Percentiles rank a stretch among this genome's conserved stretches.
These are phyloP conservation scores for Bradypodion ventrale DNA, from an alignment of 2,797 vertebrate genomes.

Conservation along the genomic window DNA sequence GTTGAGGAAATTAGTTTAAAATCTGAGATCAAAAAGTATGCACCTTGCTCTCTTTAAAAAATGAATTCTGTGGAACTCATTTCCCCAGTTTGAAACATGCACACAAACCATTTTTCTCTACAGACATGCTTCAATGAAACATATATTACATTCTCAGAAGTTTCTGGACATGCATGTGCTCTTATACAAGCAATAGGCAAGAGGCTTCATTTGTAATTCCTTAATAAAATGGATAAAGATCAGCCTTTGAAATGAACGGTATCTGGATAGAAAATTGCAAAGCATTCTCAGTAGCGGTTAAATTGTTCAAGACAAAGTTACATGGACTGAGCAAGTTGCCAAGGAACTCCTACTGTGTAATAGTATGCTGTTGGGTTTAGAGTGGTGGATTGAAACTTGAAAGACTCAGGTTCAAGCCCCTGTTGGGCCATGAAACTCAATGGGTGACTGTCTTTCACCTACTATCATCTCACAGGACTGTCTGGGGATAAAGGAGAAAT, in stretches of 20 bases:
- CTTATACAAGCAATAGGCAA: background rate
- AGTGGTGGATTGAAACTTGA: background rate
- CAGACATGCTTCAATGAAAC: background rate
- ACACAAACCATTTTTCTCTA: background rate
- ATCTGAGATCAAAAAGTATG: background rate
- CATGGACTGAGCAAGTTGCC: background rate
- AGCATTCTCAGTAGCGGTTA: background rate
- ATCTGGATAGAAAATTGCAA: background rate
- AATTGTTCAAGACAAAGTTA: background rate
- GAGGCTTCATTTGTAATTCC: background rate
- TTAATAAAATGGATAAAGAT: background rate
- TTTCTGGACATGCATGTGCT: background rate
- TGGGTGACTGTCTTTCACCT: background rate
- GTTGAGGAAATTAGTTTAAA: background rate
- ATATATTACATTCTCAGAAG: rapidly evolving
- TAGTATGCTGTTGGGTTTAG: background rate
- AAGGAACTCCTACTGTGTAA: background rate
- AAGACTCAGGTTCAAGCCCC: background rate
- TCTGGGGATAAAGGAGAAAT: background rate
- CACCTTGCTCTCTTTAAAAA: background rate
- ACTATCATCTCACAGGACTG: background rate
- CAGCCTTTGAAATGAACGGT: rapidly evolving
- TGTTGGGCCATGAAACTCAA: background rate
- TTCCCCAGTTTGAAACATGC: background rate
- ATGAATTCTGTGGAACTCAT: background rate